Evolutionary conservation across 2,888 invertebrate genomes (phyloP), one percentile per base, ranked within the genome.

Genomic region (Ariolimax columbianus): DNA sequence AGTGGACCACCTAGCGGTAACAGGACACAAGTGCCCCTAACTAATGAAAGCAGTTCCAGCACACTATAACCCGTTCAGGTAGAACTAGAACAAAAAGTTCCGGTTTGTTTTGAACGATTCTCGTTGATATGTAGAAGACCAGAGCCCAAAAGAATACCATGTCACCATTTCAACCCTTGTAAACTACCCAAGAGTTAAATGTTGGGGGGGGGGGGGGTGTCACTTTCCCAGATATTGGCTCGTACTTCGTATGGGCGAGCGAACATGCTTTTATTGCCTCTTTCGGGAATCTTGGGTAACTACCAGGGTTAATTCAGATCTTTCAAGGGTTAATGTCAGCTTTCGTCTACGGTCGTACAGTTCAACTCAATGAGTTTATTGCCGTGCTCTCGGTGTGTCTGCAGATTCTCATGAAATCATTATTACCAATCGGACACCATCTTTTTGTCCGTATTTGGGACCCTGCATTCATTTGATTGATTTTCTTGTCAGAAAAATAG

Each of bases 221-320:
- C n/a, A 51, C 30, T 77, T 26, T 30, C 6, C 19, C 9, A 77
- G 75, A 77, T 51, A 51, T 51, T 47, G 75, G 51, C 51, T 51
- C 51, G 51, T 51, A 51, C 51, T 47, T n/a, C 51, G 72, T 77
- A 51, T 6, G 30, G n/a, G 51, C 33, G 55, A 40, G 26, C 51
- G 30, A 40, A 77, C 75, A 77, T 77, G 75, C 75, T 77, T 77
- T 51, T 51, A 77, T 77, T 77, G 75, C 75, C 75, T 77, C 75
- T 77, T 77, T 38, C 26, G 38, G 51, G 51, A 77, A 77, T 30
- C 33, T 33, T 51, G 7, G 75, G 51, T 77, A 40, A 33, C 47
- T 33, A 33, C 33, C 51, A 26, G 30, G 75, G 75, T 77, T 77
- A 77, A 77, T 77, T 77, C 51, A 47, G 75, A 77, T 77, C 51